A percentile compares a stretch with the other conserved stretches of the same genome.
phyloP scores from a whole-genome alignment of 2,888 invertebrate genomes.

The Drosophila pseudotakahashii region DNA sequence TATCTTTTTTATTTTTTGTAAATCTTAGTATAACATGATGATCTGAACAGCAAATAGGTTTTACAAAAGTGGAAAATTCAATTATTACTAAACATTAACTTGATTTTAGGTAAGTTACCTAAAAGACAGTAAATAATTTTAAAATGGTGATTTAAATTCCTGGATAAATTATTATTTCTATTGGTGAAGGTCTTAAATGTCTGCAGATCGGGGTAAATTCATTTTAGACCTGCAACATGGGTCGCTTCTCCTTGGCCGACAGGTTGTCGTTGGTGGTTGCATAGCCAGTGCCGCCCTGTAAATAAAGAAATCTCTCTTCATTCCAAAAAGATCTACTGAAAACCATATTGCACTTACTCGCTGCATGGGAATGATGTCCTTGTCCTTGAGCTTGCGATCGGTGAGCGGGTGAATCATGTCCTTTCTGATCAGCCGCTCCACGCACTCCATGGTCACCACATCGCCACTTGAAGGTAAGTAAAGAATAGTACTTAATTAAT shows the following conservation, averaged over 20 bases:
- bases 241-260: slow-evolving; percentile 92
- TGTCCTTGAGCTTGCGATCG: slow-evolving; percentile 91
- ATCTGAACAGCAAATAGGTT: neutral
- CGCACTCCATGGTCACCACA: slow-evolving; percentile 97
- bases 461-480: slow-evolving; percentile 90
- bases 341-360: slow-evolving; percentile 86
- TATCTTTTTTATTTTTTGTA: neutral
- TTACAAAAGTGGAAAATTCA: neutral
- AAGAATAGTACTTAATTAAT: slow-evolving; percentile 47
- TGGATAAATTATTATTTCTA: neutral
- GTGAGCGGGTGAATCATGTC: slow-evolving; percentile 98
- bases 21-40: neutral
- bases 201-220: neutral
- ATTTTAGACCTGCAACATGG: slow-evolving; percentile 91
- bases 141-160: neutral
- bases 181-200: no score
- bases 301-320: slow-evolving; percentile 16
- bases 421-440: slow-evolving; percentile 97
- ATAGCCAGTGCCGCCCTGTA: slow-evolving; percentile 97
- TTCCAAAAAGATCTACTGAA: no score
- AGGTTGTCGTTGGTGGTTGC: slow-evolving; percentile 93
- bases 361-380: slow-evolving; percentile 96
- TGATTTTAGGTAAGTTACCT: neutral
- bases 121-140: neutral
- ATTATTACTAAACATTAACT: neutral